Evolutionary conservation across 2,113 vertebrate species (phyloP).

Genomic region (Isichthys henryi): DNA sequence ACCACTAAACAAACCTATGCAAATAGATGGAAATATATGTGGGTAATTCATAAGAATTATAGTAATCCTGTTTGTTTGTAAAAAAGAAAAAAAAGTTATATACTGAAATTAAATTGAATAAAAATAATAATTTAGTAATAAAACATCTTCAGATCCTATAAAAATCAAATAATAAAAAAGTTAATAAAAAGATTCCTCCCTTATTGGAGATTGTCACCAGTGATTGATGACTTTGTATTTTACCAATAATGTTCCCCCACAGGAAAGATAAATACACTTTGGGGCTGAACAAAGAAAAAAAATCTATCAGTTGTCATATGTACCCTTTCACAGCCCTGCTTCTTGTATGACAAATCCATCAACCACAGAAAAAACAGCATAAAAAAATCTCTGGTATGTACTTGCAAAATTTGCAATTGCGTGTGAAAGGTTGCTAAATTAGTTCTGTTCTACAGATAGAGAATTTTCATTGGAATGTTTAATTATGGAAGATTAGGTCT

Average conservation of each 20-base stretch:
- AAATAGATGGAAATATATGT: not conserved
- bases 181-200: constrained; percentile 4
- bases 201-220: not conserved
- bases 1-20: not conserved
- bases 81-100: not conserved
- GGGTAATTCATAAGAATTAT: not conserved
- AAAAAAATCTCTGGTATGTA: not conserved
- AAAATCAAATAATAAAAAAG: constrained; percentile 12
- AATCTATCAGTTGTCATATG: not conserved
- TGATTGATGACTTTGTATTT: constrained; percentile 11
- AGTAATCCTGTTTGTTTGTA: not conserved
- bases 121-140: not conserved
- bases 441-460: not conserved
- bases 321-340: not conserved
- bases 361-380: not conserved
- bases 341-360: not conserved
- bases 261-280: constrained; percentile 17
- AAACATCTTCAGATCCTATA: not conserved
- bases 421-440: not conserved
- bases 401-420: not conserved
- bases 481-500: not conserved
- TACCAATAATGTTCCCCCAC: constrained; percentile 13
- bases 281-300: not conserved
- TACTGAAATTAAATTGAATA: not conserved
- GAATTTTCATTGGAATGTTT: not conserved